Evolutionary conservation across 2,797 vertebrate genomes (phyloP).

Genomic region (Cephalopachus bancanus): DNA sequence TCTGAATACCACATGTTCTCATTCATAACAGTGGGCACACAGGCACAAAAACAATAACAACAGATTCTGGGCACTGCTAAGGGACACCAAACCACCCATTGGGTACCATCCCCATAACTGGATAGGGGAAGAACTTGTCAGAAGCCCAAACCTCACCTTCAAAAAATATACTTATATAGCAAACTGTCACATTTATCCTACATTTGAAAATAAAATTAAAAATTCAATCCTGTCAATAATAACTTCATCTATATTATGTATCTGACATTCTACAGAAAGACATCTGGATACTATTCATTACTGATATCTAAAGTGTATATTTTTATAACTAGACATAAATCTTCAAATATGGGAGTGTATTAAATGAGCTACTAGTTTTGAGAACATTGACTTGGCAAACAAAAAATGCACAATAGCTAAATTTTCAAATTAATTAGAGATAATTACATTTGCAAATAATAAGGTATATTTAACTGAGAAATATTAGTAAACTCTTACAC

Average conservation of each 20-base stretch:
- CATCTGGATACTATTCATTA: not conserved
- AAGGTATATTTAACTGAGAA: not conserved
- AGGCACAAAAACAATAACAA: no score
- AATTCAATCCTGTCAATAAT: not conserved
- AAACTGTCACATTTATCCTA: no score
- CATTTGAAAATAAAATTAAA: no score
- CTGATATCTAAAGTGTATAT: not conserved
- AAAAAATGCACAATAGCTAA: not conserved
- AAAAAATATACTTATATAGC: no score
- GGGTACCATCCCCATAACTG: no score
- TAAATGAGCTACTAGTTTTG: no score
- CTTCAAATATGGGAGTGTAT: not conserved
- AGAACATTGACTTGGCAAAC: not conserved
- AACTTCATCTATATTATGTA: not conserved
- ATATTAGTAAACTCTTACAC: conserved; percentile 62
- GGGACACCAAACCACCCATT: no score
- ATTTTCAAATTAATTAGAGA: not conserved
- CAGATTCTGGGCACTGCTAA: no score
- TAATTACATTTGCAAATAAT: not conserved
- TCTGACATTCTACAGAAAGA: not conserved
- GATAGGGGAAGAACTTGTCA: no score
- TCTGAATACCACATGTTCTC: no score
- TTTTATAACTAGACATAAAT: not conserved
- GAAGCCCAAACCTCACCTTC: no score
- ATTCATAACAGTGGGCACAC: no score